phyloP scores from a whole-genome alignment of 2,888 invertebrate species.

The Coleophora deauratella region DNA sequence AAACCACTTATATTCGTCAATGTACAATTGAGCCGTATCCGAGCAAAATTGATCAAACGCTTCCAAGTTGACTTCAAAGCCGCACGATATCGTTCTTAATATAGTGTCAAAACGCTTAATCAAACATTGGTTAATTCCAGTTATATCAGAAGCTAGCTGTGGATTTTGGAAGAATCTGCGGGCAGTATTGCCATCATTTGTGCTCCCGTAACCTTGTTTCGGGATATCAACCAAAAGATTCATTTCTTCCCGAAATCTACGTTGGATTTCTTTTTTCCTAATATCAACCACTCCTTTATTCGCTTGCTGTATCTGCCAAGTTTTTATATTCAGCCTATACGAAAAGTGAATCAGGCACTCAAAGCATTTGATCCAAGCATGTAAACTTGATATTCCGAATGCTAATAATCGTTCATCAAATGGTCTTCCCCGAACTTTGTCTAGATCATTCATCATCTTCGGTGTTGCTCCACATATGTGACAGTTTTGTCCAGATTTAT shows the following conservation, averaged over 20 bases:
- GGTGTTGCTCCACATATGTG: too few relatives aligned
- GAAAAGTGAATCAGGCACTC: conserved; percentile 26
- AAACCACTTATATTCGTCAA: conserved; percentile 23
- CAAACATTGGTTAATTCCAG: conserved; percentile 22
- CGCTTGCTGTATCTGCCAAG: conserved; percentile 26
- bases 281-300: conserved; percentile 3
- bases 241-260: conserved; percentile 6
- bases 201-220: conserved; percentile 12
- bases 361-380: conserved; percentile 29
- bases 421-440: too few relatives aligned
- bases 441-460: too few relatives aligned
- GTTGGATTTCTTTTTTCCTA: conserved; percentile 7
- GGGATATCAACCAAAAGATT: conserved; percentile 15
- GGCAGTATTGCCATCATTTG: conserved; percentile 15
- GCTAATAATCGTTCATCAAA: conserved; percentile 1
- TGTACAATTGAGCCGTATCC: not conserved
- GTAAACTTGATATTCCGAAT: conserved; percentile 19
- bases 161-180: conserved; percentile 21
- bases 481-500: conserved; percentile 2
- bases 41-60: conserved; percentile 7
- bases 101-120: conserved; percentile 8
- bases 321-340: conserved; percentile 22
- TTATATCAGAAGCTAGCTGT: conserved; percentile 20
- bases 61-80: conserved; percentile 1
- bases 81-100: not conserved